These are phyloP conservation scores for Axis porcinus DNA, from an alignment of 2,113 vertebrate genomes.

Conservation along the genomic window DNA sequence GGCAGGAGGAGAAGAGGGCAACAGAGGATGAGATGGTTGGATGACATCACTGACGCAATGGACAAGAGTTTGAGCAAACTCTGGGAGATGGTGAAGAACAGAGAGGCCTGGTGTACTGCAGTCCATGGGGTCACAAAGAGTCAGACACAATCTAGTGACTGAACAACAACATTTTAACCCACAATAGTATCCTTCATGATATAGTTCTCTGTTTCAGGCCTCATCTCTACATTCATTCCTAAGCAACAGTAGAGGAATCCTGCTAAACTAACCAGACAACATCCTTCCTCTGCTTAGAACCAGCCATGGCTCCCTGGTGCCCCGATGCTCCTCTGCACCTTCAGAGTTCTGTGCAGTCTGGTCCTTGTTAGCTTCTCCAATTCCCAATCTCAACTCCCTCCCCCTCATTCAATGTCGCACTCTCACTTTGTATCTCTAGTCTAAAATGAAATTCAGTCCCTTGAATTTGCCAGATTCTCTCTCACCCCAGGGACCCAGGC, in stretches of 20 bases:
- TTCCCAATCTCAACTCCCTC: not conserved
- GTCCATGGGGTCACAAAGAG: not conserved
- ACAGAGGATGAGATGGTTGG: not conserved
- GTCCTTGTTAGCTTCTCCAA: not conserved
- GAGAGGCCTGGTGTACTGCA: not conserved
- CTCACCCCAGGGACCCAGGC: not conserved
- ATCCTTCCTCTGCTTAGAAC: not conserved
- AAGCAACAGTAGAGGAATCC: not conserved
- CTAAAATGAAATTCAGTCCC: not conserved
- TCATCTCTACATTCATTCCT: not conserved
- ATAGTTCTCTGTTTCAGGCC: not conserved
- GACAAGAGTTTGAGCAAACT: not conserved
- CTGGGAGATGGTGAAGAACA: not conserved
- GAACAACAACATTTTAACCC: not conserved
- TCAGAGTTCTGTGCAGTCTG: not conserved
- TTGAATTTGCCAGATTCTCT: not conserved
- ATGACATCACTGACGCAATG: not conserved
- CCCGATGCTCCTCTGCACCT: not conserved
- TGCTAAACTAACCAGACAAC: not conserved
- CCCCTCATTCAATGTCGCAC: not conserved
- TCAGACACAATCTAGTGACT: not conserved
- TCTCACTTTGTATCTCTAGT: not conserved
- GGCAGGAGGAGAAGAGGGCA: not conserved
- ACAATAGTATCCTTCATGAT: not conserved
- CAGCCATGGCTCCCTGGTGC: not conserved